Evolutionary conservation across 2,797 vertebrate genomes (phyloP).

Genomic region (Melanotaenia nigrans): DNA sequence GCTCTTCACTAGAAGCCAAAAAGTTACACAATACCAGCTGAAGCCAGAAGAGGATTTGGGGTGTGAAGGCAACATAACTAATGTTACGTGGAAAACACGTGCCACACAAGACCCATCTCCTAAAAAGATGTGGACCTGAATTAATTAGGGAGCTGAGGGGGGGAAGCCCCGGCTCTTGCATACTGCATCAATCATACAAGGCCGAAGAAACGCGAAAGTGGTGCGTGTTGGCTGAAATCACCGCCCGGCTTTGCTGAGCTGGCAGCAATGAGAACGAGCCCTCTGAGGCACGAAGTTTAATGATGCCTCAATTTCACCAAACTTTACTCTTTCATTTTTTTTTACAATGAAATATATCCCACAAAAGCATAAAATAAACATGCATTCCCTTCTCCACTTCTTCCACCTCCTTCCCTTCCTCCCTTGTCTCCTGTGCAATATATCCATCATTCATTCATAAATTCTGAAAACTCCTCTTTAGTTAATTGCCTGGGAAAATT

Average conservation of each 20-base stretch:
- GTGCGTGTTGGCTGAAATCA: conserved; percentile 3
- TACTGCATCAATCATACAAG: conserved; percentile 19
- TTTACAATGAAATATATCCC: conserved; percentile 50
- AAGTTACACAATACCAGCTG: conserved; percentile 71
- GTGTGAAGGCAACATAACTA: conserved; percentile 27
- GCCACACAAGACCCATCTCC: conserved; percentile 9
- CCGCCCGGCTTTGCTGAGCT: conserved; percentile 4
- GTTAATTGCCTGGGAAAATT: conserved; percentile 82
- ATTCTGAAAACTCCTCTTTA: conserved; percentile 84
- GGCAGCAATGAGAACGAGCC: conserved; percentile 13
- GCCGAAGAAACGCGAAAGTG: conserved; percentile 4
- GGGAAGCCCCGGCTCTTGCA: conserved; percentile 38
- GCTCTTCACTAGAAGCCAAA: conserved; percentile 73
- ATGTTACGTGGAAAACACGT: not conserved
- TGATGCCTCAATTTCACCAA: conserved; percentile 39
- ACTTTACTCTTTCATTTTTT: conserved; percentile 19
- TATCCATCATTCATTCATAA: conserved; percentile 84
- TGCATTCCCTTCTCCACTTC: conserved; percentile 15
- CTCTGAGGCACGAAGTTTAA: conserved; percentile 48
- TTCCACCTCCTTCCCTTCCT: not conserved
- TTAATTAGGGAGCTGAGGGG: conserved; percentile 20
- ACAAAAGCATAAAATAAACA: conserved; percentile 47
- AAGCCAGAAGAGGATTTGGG: conserved; percentile 56
- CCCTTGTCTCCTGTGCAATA: conserved; percentile 67
- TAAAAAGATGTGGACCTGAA: conserved; percentile 25